Percentiles rank a stretch among this genome's conserved stretches.
These are phyloP conservation scores for Thunnus thynnus DNA, from an alignment of 2,113 vertebrate genomes.

Conservation along the genomic window DNA sequence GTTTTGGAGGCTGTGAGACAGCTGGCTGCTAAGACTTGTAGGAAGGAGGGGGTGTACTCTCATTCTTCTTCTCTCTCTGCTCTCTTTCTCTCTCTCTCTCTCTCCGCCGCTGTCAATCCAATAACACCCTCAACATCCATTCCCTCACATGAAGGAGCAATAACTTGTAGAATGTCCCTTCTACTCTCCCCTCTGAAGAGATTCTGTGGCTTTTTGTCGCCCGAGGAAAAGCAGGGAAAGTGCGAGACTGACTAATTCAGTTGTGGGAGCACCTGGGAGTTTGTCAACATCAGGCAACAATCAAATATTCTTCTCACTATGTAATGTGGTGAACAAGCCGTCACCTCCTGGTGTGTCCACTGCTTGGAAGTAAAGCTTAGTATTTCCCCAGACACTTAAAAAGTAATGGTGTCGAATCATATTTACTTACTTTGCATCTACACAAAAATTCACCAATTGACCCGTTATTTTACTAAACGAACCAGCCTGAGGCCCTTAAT, in stretches of 20 bases:
- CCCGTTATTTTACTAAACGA: constrained; percentile 3
- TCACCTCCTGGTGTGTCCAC: constrained; percentile 32
- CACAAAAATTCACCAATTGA: background rate
- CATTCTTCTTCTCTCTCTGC: constrained; percentile 21
- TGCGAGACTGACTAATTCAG: constrained; percentile 73
- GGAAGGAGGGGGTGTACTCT: constrained; percentile 12
- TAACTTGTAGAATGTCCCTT: constrained; percentile 64
- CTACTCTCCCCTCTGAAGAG: constrained; percentile 54
- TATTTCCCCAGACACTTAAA: constrained; percentile 52
- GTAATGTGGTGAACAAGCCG: constrained; percentile 56
- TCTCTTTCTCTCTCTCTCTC: constrained; percentile 18
- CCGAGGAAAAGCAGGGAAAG: constrained; percentile 49
- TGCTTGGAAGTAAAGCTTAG: constrained; percentile 46
- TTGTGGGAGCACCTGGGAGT: constrained; percentile 72
- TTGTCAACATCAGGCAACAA: constrained; percentile 75
- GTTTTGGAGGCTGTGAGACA: constrained; percentile 69
- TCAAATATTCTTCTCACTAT: constrained; percentile 54
- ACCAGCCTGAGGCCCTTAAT: background rate
- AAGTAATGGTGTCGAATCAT: constrained; percentile 50
- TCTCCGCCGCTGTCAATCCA: constrained; percentile 51
- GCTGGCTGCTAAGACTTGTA: constrained; percentile 64
- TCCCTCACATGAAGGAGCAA: constrained; percentile 74
- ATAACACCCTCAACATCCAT: constrained; percentile 67
- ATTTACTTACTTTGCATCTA: constrained; percentile 50
- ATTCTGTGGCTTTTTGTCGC: constrained; percentile 55